Evolutionary conservation across 2,797 vertebrate species (phyloP).

Genomic region (Sebastes wilsoni): DNA sequence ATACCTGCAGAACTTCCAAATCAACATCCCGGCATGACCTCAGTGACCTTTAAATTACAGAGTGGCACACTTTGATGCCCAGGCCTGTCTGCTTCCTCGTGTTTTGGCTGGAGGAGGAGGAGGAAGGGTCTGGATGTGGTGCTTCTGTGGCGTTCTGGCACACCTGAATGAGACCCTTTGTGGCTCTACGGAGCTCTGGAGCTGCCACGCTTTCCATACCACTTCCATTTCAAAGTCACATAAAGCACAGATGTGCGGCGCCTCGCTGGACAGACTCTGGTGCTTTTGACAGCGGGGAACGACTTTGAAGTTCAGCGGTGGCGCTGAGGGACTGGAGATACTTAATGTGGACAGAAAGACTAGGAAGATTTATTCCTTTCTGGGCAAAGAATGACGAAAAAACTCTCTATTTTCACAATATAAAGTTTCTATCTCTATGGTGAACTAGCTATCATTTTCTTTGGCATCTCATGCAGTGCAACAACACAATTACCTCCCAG

Average conservation of each 20-base stretch:
- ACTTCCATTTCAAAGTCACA: slow-evolving; percentile 40
- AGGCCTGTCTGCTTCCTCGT: not conserved
- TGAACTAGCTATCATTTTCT: slow-evolving; percentile 27
- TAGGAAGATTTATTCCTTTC: not conserved
- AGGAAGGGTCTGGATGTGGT: not conserved
- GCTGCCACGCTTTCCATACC: slow-evolving; percentile 4
- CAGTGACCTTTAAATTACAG: slow-evolving; percentile 29
- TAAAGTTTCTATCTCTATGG: not conserved
- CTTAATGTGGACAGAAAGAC: slow-evolving; percentile 4
- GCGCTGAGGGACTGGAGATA: not conserved
- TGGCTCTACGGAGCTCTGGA: slow-evolving; percentile 21
- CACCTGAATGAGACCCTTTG: slow-evolving; percentile 64
- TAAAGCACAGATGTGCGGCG: slow-evolving; percentile 29
- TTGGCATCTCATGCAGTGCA: slow-evolving; percentile 22
- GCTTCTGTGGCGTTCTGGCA: not conserved
- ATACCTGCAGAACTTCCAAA: not conserved
- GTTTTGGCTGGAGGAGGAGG: not conserved
- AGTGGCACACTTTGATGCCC: slow-evolving; percentile 42
- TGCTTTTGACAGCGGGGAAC: slow-evolving; percentile 6
- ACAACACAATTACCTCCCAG: slow-evolving; percentile 39
- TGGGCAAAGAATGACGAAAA: not conserved
- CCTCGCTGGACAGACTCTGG: slow-evolving; percentile 16
- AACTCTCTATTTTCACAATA: not conserved
- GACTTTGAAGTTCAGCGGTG: slow-evolving; percentile 34
- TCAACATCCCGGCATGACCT: slow-evolving; percentile 25